Conservation (phyloP, 2,113 vertebrate species). For the Xerus inauris region DNA sequence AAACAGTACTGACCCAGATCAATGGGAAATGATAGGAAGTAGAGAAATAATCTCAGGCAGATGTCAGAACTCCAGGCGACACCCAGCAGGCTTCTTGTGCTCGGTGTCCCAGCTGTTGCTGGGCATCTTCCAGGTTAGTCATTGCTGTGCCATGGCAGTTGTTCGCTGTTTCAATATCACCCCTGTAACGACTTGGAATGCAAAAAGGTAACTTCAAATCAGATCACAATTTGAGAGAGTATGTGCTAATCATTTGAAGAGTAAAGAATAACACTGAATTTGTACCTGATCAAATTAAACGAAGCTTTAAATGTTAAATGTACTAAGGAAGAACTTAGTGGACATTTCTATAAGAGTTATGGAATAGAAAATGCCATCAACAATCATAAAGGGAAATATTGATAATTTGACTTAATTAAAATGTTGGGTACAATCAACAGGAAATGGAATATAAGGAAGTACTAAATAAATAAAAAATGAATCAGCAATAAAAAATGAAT, state of each 20-base stretch:
- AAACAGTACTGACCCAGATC: neutral
- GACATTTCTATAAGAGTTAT: neutral
- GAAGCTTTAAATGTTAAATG: neutral
- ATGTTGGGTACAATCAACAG: neutral
- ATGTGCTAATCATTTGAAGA: neutral
- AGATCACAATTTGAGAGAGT: neutral
- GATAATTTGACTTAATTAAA: neutral
- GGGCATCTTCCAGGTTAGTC: neutral
- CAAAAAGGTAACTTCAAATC: neutral
- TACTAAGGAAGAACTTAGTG: neutral
- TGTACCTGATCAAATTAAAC: neutral
- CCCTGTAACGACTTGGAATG: neutral
- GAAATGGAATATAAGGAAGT: neutral
- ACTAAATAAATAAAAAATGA: no score
- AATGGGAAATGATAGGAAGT: neutral
- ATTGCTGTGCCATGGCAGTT: neutral
- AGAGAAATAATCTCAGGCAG: neutral
- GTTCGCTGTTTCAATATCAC: neutral
- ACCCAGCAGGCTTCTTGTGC: rapidly evolving
- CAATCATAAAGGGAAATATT: neutral
- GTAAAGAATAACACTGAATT: neutral
- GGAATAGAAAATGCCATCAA: neutral
- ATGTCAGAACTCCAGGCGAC: neutral
- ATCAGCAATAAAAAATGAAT: neutral
- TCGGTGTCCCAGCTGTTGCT: neutral